Conservation (phyloP, 2,797 vertebrate species). For the Distichodus sexfasciatus region DNA sequence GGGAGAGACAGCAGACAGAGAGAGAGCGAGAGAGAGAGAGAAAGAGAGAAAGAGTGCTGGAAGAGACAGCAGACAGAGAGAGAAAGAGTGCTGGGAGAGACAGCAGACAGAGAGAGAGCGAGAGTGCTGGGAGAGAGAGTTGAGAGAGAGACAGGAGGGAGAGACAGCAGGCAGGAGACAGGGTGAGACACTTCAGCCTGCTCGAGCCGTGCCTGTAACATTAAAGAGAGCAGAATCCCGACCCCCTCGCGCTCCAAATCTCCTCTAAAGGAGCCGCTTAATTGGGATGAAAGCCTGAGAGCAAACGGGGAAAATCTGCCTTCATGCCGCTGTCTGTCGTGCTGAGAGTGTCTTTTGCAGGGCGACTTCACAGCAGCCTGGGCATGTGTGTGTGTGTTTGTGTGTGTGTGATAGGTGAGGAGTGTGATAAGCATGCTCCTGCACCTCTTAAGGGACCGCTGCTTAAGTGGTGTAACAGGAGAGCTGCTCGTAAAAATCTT, state of each 20-base stretch:
- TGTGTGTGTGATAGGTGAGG: constrained; percentile 1
- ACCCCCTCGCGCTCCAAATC: constrained; percentile 61
- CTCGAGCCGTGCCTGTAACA: constrained; percentile 62
- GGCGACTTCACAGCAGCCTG: neutral
- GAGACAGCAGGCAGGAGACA: constrained; percentile 58
- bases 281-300: constrained; percentile 60
- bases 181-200: constrained; percentile 47
- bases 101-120: too few species aligned
- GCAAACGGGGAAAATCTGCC: constrained; percentile 20
- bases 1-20: too few species aligned
- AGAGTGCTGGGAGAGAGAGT: too few species aligned
- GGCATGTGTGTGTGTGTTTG: neutral
- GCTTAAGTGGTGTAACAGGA: constrained; percentile 14
- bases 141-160: neutral
- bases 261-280: constrained; percentile 62
- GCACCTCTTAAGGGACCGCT: constrained; percentile 17
- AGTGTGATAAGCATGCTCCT: constrained; percentile 29
- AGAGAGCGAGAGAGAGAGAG: too few species aligned
- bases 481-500: constrained; percentile 27
- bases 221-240: constrained; percentile 68
- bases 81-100: too few species aligned
- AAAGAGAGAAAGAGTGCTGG: too few species aligned
- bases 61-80: too few species aligned
- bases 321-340: constrained; percentile 48
- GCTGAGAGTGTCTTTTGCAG: too few species aligned